Conservation (phyloP, 2,113 vertebrate species). For the Clarias macrocephalus region DNA sequence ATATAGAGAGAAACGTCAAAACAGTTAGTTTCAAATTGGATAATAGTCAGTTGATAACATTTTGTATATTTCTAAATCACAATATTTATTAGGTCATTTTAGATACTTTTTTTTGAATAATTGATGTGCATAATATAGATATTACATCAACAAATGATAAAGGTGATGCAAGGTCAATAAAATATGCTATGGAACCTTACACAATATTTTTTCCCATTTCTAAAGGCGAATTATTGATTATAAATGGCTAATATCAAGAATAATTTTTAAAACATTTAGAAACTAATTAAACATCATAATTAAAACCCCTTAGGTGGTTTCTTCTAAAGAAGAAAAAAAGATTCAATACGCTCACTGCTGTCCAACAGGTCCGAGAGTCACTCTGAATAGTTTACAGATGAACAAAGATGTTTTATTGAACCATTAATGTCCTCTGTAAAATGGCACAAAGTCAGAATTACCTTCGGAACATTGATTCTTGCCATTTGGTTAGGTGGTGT, state of each 20-base stretch:
- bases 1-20: neutral
- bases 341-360: neutral
- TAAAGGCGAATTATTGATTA: neutral
- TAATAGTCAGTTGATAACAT: neutral
- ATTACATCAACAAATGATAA: too few species aligned
- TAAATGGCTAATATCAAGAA: neutral
- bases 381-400: neutral
- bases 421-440: neutral
- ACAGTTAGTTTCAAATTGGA: neutral
- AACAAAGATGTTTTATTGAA: neutral
- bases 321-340: neutral
- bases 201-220: neutral
- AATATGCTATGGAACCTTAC: neutral
- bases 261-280: neutral
- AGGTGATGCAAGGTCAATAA: neutral
- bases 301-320: neutral
- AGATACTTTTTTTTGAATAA: neutral
- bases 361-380: neutral
- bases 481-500: conserved; percentile 66
- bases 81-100: neutral
- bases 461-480: conserved; percentile 60
- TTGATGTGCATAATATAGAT: too few species aligned
- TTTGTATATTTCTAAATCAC: neutral
- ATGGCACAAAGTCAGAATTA: conserved; percentile 43
- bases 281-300: neutral